A percentile compares a stretch with the other conserved stretches of the same genome.
phyloP scores from a whole-genome alignment of 2,113 vertebrate genomes.

The Martes martes region DNA sequence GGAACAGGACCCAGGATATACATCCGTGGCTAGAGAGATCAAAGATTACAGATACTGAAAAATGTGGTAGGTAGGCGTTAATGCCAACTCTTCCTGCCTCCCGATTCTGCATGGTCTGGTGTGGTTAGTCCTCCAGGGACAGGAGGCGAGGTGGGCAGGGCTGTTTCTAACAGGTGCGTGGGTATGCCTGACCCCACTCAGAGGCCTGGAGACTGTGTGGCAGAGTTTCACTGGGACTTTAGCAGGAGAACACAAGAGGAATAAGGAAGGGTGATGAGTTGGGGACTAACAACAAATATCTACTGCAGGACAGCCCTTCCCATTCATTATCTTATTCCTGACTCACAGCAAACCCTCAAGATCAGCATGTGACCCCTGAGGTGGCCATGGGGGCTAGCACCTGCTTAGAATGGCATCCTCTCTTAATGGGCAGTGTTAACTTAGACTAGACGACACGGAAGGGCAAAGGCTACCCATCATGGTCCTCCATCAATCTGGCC shows the following conservation, averaged over 20 bases:
- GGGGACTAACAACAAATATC: background rate
- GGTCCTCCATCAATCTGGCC: background rate
- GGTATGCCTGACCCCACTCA: background rate
- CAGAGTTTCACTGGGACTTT: background rate
- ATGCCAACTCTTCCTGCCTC: background rate
- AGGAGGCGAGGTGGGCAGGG: too few species aligned
- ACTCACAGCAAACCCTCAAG: background rate
- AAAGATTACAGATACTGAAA: background rate
- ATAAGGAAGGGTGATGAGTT: background rate
- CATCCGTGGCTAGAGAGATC: background rate
- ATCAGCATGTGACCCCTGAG: background rate
- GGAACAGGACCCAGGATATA: background rate
- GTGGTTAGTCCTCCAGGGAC: background rate
- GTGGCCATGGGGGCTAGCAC: background rate
- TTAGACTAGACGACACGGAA: background rate
- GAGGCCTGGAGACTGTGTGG: background rate
- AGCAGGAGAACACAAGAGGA: background rate
- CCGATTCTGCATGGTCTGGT: background rate
- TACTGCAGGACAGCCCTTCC: background rate
- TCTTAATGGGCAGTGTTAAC: background rate
- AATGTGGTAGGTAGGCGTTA: background rate
- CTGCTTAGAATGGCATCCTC: background rate
- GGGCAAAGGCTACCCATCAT: background rate
- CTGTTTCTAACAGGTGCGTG: background rate
- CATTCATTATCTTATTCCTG: background rate